These are phyloP conservation scores for Siderastrea radians DNA, from an alignment of 92 coral and sea anemone species.

Conservation along the genomic window DNA sequence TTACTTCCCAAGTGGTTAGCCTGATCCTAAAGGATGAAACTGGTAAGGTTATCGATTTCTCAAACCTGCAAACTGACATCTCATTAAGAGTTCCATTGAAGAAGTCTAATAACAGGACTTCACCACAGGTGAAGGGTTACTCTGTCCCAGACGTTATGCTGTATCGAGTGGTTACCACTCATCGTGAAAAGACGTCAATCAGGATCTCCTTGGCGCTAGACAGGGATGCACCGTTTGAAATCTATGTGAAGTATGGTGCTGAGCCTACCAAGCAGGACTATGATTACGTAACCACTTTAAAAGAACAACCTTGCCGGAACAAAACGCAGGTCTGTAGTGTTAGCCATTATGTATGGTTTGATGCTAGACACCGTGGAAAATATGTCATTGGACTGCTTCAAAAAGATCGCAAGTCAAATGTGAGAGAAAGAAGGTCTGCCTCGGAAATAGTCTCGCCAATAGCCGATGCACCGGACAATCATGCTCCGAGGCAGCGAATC, in stretches of 20 bases:
- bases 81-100: conserved; percentile 10
- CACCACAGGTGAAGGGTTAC: background rate
- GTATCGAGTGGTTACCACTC: conserved; percentile 1
- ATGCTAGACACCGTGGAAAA: conserved; percentile 15
- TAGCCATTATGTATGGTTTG: conserved; percentile 10
- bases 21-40: conserved; percentile 16
- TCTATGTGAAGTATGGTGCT: background rate
- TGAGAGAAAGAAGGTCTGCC: background rate
- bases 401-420: too few species aligned
- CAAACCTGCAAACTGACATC: conserved; percentile 4
- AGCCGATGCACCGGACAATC: too few species aligned
- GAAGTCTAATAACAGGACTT: background rate
- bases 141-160: conserved; percentile 20
- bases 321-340: background rate
- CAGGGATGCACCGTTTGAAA: too few species aligned
- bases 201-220: background rate
- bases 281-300: background rate
- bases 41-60: background rate
- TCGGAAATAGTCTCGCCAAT: background rate
- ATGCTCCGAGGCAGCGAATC: background rate
- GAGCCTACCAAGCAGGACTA: conserved; percentile 12
- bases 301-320: conserved; percentile 4
- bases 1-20: conserved; percentile 12
- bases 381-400: conserved; percentile 23
- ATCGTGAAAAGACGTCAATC: background rate